These are phyloP conservation scores for Cremastinae sp. DNA, from an alignment of 2,888 invertebrate species.

Conservation along the genomic window DNA sequence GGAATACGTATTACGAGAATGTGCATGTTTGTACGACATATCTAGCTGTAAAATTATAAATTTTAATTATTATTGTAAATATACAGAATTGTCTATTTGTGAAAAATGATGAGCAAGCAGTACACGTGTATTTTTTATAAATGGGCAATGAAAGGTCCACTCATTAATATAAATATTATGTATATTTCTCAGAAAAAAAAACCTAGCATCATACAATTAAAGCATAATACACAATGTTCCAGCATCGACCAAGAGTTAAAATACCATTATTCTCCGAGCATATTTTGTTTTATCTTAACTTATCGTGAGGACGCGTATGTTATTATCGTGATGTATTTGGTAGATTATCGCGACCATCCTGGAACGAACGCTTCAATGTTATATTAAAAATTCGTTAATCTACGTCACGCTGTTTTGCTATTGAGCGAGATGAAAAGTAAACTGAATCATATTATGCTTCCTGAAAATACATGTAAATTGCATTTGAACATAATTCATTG, in stretches of 20 bases:
- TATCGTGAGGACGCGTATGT: conserved; percentile 19
- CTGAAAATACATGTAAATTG: no score
- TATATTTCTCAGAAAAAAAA: conserved; percentile 42
- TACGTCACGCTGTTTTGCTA: no score
- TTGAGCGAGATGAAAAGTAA: no score
- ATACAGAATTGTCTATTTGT: conserved; percentile 25
- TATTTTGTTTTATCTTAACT: background rate
- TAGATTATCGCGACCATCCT: background rate
- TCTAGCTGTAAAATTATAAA: conserved; percentile 18
- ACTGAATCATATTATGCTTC: no score
- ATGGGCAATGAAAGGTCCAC: background rate
- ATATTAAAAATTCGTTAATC: conserved; percentile 1
- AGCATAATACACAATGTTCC: conserved; percentile 37
- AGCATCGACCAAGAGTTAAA: conserved; percentile 29
- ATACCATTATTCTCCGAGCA: background rate
- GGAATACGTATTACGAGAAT: conserved; percentile 43
- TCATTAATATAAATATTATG: conserved; percentile 47
- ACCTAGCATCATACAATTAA: conserved; percentile 37
- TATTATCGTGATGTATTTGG: conserved; percentile 8
- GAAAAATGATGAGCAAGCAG: background rate
- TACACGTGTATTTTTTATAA: background rate
- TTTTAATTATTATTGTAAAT: conserved; percentile 45
- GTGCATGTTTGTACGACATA: conserved; percentile 49
- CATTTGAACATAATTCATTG: no score
- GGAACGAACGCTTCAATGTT: background rate